Evolutionary conservation across 2,888 invertebrate genomes (phyloP).

Genomic region (Agriopis marginaria): DNA sequence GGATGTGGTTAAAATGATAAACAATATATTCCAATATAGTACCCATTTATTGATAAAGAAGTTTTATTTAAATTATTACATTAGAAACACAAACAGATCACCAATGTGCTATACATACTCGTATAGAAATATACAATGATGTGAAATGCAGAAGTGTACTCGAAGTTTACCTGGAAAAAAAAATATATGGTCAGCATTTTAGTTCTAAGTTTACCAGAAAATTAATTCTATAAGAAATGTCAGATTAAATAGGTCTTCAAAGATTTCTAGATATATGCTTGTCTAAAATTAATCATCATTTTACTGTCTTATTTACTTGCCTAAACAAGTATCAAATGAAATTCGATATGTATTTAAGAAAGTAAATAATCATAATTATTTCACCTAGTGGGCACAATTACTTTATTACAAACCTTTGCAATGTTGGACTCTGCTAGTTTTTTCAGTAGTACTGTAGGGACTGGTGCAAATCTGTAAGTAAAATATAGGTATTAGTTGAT

Average conservation of each 20-base stretch:
- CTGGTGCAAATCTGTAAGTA: slow-evolving; percentile 1
- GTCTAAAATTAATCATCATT: slow-evolving; percentile 46
- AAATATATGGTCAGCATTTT: background rate
- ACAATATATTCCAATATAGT: background rate
- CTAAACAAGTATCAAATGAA: background rate
- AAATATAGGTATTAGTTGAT: background rate
- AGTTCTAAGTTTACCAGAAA: background rate
- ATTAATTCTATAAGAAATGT: background rate
- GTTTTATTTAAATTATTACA: background rate
- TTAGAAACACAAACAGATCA: background rate
- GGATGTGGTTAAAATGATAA: slow-evolving; percentile 44
- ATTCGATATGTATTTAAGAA: too few relatives aligned
- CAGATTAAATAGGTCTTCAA: slow-evolving; percentile 40
- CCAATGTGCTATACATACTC: too few relatives aligned
- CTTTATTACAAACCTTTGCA: slow-evolving; percentile 4
- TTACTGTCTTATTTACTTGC: background rate
- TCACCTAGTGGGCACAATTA: background rate
- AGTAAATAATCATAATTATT: too few relatives aligned
- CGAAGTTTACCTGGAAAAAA: background rate
- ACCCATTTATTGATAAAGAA: background rate
- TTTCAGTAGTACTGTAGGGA: background rate
- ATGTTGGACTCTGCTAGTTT: background rate
- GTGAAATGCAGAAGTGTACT: background rate
- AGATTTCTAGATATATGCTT: slow-evolving; percentile 47
- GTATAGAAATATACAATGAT: too few relatives aligned